phyloP scores from a whole-genome alignment of 2,797 vertebrate genomes.

The Lycodopsis pacificus region DNA sequence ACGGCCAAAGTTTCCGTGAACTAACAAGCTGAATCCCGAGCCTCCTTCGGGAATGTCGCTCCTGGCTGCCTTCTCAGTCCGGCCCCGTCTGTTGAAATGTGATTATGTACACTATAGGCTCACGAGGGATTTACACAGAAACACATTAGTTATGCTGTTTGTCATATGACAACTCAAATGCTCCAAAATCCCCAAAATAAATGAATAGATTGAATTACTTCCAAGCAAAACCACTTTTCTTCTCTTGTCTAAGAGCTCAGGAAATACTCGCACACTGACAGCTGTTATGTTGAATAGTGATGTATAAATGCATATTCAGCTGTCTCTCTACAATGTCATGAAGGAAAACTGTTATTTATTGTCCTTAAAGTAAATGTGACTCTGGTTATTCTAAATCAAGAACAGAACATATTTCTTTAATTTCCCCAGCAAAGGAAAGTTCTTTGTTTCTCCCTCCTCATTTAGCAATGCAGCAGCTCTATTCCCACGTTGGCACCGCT shows the following conservation, averaged over 20 bases:
- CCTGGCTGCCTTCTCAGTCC: constrained; percentile 46
- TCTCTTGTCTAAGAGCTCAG: constrained; percentile 5
- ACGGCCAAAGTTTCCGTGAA: constrained; percentile 25
- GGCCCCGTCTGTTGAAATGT: constrained; percentile 55
- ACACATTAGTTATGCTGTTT: constrained; percentile 57
- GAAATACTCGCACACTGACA: constrained; percentile 13
- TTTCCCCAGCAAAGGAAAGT: constrained; percentile 16
- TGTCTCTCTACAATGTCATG: constrained; percentile 11
- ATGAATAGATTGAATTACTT: constrained; percentile 42
- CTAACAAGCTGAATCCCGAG: constrained; percentile 32
- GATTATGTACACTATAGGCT: constrained; percentile 56
- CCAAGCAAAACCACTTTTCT: constrained; percentile 39
- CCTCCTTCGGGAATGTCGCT: constrained; percentile 48
- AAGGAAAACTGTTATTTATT: constrained; percentile 32
- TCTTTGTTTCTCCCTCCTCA: constrained; percentile 17
- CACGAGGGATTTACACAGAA: constrained; percentile 56
- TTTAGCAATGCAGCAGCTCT: constrained; percentile 50
- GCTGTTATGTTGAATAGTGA: constrained; percentile 24
- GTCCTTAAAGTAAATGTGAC: constrained; percentile 34
- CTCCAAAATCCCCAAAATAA: constrained; percentile 51
- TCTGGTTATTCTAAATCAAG: constrained; percentile 43
- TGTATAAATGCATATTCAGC: background rate
- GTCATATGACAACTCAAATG: constrained; percentile 50
- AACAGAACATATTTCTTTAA: constrained; percentile 36
- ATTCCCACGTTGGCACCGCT: constrained; percentile 56